These are phyloP conservation scores for Torymus aiolomorphi DNA, from an alignment of 2,888 invertebrate genomes.

Conservation along the genomic window DNA sequence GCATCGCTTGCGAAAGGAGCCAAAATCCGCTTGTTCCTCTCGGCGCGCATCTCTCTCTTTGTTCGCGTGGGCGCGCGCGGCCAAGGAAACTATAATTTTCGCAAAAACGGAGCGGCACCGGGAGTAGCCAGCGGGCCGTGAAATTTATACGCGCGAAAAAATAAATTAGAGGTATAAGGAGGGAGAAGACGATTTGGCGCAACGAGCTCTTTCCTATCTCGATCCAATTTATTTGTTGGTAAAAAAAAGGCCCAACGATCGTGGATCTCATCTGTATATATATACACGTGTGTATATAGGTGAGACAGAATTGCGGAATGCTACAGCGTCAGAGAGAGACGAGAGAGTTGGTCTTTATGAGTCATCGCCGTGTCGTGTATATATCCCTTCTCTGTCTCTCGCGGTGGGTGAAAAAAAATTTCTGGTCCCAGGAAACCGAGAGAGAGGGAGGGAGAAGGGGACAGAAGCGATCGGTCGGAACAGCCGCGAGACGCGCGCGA, in stretches of 20 bases:
- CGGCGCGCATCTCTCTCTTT: slow-evolving; percentile 19
- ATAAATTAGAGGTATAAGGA: slow-evolving; percentile 46
- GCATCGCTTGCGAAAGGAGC: not conserved
- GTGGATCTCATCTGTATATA: not conserved
- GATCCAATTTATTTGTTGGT: slow-evolving; percentile 50
- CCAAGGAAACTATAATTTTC: slow-evolving; percentile 24
- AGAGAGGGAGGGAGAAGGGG: slow-evolving; percentile 14
- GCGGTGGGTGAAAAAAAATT: slow-evolving; percentile 57
- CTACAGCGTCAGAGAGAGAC: not conserved
- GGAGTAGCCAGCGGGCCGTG: slow-evolving; percentile 34
- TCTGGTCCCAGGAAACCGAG: slow-evolving; percentile 46
- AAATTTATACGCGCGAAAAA: slow-evolving; percentile 47
- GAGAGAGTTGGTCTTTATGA: slow-evolving; percentile 60
- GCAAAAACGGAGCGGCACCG: slow-evolving; percentile 24
- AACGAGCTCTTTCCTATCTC: slow-evolving; percentile 10
- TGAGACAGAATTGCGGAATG: slow-evolving; percentile 1
- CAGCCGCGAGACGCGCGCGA: slow-evolving; percentile 51
- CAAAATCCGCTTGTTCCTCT: slow-evolving; percentile 6
- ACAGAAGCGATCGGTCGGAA: slow-evolving; percentile 64
- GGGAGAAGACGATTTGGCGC: slow-evolving; percentile 34
- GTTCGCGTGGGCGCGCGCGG: not conserved
- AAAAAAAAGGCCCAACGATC: slow-evolving; percentile 18
- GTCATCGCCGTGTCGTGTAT: slow-evolving; percentile 50
- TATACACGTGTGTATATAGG: not conserved
- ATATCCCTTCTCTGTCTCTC: slow-evolving; percentile 29